Conservation (phyloP, 1,140 invertebrate species). For the Sitobion miscanthi region DNA sequence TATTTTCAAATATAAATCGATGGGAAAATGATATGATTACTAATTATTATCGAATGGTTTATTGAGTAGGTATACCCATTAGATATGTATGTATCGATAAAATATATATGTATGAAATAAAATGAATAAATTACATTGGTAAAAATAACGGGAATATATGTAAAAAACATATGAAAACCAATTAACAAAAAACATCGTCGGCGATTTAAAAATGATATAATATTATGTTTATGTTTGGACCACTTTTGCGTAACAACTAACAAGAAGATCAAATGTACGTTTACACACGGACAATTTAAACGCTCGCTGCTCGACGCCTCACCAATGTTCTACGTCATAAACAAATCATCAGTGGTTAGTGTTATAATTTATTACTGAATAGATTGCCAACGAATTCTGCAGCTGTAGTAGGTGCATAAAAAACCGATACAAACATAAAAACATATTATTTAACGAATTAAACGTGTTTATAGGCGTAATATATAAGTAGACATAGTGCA, state of each 20-base stretch:
- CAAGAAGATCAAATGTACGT: background rate
- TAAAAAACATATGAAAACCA: background rate
- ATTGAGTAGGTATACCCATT: background rate
- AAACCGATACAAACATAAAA: background rate
- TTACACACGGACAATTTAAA: background rate
- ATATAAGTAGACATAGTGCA: too few relatives aligned
- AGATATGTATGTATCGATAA: background rate
- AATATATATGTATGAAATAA: background rate
- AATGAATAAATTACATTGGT: background rate
- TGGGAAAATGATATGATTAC: background rate
- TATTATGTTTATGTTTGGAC: background rate
- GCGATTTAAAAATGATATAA: background rate
- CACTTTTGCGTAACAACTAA: background rate
- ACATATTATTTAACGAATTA: background rate
- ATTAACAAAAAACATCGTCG: conserved; percentile 1
- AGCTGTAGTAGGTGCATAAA: background rate
- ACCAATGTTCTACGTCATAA: background rate
- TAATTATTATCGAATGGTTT: background rate
- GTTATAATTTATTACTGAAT: background rate
- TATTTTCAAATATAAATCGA: background rate
- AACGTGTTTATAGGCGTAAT: background rate
- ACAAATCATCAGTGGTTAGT: background rate
- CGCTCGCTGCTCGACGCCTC: background rate
- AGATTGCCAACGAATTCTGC: background rate
- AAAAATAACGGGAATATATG: background rate